Evolutionary conservation across 2,113 vertebrate species (phyloP).

Genomic region (Zosterops pallidus): DNA sequence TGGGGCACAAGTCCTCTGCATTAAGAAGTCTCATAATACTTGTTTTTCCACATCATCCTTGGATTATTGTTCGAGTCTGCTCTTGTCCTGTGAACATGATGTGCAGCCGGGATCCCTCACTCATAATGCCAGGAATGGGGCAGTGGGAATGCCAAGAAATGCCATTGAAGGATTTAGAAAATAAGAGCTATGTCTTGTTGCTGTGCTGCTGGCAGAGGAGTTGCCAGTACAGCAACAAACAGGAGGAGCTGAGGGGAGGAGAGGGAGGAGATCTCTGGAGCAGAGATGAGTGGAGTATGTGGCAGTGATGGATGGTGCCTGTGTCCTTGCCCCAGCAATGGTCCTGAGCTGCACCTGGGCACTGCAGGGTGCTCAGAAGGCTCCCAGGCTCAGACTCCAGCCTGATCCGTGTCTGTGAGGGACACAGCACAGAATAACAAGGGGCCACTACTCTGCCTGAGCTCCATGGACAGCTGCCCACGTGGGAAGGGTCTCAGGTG

Average conservation of each 20-base stretch:
- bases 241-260: background rate
- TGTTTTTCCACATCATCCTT: background rate
- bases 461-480: background rate
- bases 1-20: background rate
- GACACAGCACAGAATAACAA: rapidly evolving
- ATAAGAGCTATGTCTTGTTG: background rate
- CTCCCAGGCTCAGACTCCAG: background rate
- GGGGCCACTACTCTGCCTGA: background rate
- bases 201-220: background rate
- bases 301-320: too few species aligned
- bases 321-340: background rate
- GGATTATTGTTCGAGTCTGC: background rate
- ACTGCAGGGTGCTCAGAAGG: background rate
- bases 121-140: background rate
- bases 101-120: background rate
- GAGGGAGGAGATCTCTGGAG: background rate
- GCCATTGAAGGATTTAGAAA: background rate
- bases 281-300: rapidly evolving
- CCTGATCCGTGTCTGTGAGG: background rate
- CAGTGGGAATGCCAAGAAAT: background rate
- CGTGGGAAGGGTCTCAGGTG: background rate
- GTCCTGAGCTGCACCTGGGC: background rate
- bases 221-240: background rate
- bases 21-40: background rate
- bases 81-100: background rate